Percentiles rank a stretch among this genome's conserved stretches.
Conservation (phyloP, 2,113 vertebrate species). For the Nestor notabilis region DNA sequence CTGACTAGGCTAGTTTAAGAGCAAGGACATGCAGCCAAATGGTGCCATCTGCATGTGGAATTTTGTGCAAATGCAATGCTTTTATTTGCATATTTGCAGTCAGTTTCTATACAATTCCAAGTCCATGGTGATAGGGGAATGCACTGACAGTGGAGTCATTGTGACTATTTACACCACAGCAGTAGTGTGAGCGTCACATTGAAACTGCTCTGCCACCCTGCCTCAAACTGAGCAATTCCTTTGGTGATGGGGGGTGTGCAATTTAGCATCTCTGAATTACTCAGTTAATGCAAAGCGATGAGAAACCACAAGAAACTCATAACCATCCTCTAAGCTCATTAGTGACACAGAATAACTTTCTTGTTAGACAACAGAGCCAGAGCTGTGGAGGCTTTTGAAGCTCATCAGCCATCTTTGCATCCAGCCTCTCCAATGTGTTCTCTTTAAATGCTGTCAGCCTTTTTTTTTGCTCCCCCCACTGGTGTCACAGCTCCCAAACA, state of each 20-base stretch:
- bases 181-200: fast-evolving
- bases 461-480: neutral
- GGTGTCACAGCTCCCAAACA: neutral
- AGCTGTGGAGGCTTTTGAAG: neutral
- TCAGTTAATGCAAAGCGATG: neutral
- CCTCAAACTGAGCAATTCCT: neutral
- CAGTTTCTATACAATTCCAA: neutral
- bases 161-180: neutral
- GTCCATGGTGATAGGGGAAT: neutral
- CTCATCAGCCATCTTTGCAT: neutral
- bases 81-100: neutral
- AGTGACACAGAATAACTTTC: neutral
- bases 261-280: neutral
- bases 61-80: neutral
- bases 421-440: neutral
- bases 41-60: neutral
- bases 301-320: neutral
- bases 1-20: neutral
- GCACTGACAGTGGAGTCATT: neutral
- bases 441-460: neutral
- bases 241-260: neutral
- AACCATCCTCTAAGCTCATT: neutral
- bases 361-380: neutral
- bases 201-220: neutral
- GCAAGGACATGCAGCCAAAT: neutral